phyloP scores from a whole-genome alignment of 2,797 vertebrate species.

The Darevskia nairensis region DNA sequence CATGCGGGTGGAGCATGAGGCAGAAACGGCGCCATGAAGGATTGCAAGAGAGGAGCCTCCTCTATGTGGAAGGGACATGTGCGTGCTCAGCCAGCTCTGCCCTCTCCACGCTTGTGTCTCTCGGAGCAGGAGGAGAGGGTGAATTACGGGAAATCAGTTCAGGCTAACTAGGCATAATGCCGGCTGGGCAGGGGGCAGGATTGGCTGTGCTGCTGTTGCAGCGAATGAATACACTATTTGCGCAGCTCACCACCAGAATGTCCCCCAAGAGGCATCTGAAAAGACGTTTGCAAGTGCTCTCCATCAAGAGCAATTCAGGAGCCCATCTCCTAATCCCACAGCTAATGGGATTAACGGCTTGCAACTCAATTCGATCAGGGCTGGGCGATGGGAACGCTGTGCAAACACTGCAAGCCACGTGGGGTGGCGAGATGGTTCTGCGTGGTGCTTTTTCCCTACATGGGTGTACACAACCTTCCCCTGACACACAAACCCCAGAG shows the following conservation, averaged over 20 bases:
- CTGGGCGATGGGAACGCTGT: not conserved
- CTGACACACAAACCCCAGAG: not conserved
- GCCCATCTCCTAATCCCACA: slow-evolving; percentile 3
- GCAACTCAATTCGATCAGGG: slow-evolving; percentile 57
- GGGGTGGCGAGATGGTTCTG: not conserved
- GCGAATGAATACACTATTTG: not conserved
- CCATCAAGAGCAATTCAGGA: not conserved
- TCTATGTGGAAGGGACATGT: not conserved
- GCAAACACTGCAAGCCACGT: not conserved
- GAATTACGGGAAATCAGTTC: not conserved
- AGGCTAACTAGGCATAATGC: not conserved
- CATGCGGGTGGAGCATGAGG: no score
- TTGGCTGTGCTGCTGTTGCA: not conserved
- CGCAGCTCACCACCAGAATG: not conserved
- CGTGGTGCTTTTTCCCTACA: no score
- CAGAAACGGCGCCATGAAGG: not conserved
- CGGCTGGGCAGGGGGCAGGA: not conserved
- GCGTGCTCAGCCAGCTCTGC: not conserved
- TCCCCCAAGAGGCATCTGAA: fast-evolving
- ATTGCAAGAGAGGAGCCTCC: not conserved
- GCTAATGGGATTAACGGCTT: slow-evolving; percentile 38
- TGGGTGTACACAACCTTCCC: not conserved
- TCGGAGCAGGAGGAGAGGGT: not conserved
- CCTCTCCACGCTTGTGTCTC: fast-evolving
- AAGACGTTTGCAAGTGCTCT: slow-evolving; percentile 36